phyloP scores from a whole-genome alignment of 2,113 vertebrate genomes.

The Albula goreensis region DNA sequence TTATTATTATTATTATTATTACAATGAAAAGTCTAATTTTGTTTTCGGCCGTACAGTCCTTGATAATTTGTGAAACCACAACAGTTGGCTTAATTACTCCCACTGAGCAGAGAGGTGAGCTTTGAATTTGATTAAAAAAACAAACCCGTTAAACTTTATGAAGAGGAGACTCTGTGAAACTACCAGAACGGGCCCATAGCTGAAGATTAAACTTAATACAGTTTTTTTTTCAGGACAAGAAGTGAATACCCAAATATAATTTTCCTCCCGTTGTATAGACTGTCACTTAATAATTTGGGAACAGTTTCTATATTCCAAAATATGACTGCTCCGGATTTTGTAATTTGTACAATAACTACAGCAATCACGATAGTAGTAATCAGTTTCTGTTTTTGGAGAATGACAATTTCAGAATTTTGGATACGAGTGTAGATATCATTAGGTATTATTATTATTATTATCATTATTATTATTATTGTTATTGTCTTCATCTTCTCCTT shows the following conservation, averaged over 20 bases:
- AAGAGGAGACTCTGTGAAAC: neutral
- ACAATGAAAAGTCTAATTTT: neutral
- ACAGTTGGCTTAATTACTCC: neutral
- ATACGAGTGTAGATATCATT: neutral
- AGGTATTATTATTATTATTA: constrained; percentile 8
- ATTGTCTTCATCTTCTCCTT: neutral
- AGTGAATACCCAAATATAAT: neutral
- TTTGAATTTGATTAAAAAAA: constrained; percentile 7
- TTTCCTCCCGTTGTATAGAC: neutral
- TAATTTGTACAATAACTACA: neutral
- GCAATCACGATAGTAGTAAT: neutral
- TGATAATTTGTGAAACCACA: constrained; percentile 11
- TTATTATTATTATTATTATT: constrained; percentile 19
- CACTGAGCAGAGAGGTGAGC: neutral
- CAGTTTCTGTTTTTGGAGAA: neutral
- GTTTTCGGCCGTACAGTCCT: neutral
- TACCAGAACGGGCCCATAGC: neutral
- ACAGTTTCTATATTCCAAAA: neutral
- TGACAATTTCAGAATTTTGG: neutral
- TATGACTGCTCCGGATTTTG: neutral
- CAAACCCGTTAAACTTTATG: neutral
- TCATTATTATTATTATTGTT: neutral
- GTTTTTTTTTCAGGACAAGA: neutral
- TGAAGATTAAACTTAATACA: neutral
- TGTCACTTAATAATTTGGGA: neutral